These are phyloP conservation scores for Sinosuthora webbiana DNA, from an alignment of 2,113 vertebrate genomes.

Conservation along the genomic window DNA sequence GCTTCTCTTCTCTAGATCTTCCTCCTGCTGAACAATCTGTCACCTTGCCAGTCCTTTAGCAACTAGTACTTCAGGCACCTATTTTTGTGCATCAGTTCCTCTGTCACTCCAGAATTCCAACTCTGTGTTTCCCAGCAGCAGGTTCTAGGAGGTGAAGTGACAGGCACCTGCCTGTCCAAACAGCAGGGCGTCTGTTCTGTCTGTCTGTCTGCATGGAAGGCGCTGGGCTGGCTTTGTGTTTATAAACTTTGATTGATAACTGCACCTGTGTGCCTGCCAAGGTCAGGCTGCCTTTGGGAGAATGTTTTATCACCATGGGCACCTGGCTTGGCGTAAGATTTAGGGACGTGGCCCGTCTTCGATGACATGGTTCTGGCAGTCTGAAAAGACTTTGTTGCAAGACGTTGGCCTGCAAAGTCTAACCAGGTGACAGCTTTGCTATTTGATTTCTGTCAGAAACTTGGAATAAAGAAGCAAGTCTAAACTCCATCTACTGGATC, in stretches of 20 bases:
- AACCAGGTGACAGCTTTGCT: not conserved
- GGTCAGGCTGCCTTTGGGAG: conserved; percentile 52
- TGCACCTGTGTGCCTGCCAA: conserved; percentile 10
- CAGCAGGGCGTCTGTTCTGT: not conserved
- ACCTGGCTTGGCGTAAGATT: conserved; percentile 56
- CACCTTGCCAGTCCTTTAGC: not conserved
- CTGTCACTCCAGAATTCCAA: not conserved
- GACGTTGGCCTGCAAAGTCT: not conserved
- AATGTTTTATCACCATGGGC: conserved; percentile 28
- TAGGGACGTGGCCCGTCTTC: not conserved
- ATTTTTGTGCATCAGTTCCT: not conserved
- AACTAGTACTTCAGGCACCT: not conserved
- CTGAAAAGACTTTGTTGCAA: not conserved
- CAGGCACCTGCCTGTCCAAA: not conserved
- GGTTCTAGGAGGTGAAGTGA: not conserved
- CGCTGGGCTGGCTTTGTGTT: not conserved
- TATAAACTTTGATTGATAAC: conserved; percentile 46
- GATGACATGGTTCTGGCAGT: conserved; percentile 42
- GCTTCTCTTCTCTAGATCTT: not conserved
- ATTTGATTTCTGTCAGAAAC: not conserved
- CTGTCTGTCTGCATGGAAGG: not conserved
- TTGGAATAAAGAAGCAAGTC: not conserved
- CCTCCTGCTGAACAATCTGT: not conserved
- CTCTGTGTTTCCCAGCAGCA: not conserved
- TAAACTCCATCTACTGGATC: not conserved